phyloP scores from a whole-genome alignment of 2,797 vertebrate genomes.

The Falco novaeseelandiae region DNA sequence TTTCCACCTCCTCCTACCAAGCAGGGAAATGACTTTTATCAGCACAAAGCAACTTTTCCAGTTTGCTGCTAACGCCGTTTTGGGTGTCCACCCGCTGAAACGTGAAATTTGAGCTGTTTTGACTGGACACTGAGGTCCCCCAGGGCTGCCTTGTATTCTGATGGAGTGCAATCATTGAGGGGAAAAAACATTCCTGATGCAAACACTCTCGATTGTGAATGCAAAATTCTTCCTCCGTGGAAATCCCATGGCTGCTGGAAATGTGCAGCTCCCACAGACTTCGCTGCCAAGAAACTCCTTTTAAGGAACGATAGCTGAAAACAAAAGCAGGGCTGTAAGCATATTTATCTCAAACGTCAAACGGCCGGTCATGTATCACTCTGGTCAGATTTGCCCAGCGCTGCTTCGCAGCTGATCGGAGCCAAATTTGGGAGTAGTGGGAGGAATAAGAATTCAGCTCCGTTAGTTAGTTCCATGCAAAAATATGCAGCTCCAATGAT shows the following conservation, averaged over 20 bases:
- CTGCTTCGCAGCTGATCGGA: not conserved
- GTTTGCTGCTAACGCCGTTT: not conserved
- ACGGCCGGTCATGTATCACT: not conserved
- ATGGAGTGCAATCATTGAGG: not conserved
- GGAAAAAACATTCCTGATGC: constrained; percentile 2
- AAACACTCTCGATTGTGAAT: not conserved
- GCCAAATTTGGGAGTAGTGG: not conserved
- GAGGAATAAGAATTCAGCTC: not conserved
- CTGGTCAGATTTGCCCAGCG: not conserved
- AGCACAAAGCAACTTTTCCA: not conserved
- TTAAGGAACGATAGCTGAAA: not conserved
- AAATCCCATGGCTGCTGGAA: constrained; percentile 58
- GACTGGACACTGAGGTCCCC: constrained; percentile 34
- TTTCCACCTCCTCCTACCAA: not conserved
- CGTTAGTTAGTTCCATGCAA: not conserved
- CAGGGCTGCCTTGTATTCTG: not conserved
- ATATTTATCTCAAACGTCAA: not conserved
- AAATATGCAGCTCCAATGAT: not conserved
- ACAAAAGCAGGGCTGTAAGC: not conserved
- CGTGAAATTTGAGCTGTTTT: constrained; percentile 47
- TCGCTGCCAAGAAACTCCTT: not conserved
- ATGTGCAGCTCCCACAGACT: constrained; percentile 39
- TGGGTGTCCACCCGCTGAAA: not conserved
- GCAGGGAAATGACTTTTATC: not conserved
- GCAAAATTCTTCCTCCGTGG: not conserved